phyloP scores from a whole-genome alignment of 2,113 vertebrate genomes.

The Cygnus atratus region DNA sequence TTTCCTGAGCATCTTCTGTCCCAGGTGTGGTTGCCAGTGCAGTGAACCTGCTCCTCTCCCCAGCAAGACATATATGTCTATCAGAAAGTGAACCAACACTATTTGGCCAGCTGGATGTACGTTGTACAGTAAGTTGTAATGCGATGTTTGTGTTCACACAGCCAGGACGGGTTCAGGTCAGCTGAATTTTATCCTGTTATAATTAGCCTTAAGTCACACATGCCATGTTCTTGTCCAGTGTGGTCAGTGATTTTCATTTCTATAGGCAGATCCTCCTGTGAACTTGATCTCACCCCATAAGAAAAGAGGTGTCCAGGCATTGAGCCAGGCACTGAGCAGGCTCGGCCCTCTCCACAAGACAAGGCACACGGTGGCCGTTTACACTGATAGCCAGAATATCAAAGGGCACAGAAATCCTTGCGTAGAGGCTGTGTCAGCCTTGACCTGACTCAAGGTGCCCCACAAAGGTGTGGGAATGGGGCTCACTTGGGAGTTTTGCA shows the following conservation, averaged over 20 bases:
- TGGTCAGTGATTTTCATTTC: background rate
- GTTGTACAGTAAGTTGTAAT: background rate
- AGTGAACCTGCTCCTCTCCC: background rate
- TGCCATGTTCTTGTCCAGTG: accelerated
- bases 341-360: background rate
- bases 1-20: background rate
- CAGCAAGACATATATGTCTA: accelerated
- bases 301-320: background rate
- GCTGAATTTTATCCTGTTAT: background rate
- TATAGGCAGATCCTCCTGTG: background rate
- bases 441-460: background rate
- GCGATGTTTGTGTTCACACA: accelerated
- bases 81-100: accelerated
- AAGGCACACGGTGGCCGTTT: accelerated
- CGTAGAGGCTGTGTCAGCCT: accelerated
- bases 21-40: accelerated
- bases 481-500: accelerated
- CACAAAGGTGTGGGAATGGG: background rate
- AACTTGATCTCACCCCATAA: accelerated
- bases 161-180: accelerated
- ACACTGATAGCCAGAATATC: accelerated
- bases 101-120: accelerated
- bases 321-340: background rate
- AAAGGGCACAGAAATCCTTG: background rate
- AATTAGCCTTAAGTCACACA: accelerated